Evolutionary conservation across 1,140 invertebrate species (phyloP).

Genomic region (Zaprionus gabonicus): DNA sequence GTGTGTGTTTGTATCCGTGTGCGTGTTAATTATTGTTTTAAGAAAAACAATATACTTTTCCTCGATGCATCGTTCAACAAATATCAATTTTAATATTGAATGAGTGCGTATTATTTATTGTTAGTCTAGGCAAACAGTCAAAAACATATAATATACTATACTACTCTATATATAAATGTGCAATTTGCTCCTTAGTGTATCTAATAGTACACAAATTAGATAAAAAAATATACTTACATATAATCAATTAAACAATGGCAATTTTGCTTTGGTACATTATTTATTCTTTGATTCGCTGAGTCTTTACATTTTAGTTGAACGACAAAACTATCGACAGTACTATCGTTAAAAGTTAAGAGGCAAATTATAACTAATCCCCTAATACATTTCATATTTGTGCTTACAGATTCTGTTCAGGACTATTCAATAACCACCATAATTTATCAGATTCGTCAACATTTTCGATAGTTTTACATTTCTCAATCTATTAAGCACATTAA

Average conservation of each 20-base stretch:
- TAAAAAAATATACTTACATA: slow-evolving; percentile 39
- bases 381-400: not conserved
- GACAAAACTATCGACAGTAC: not conserved
- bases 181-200: slow-evolving; percentile 64
- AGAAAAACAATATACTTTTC: slow-evolving; percentile 50
- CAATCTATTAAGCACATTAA: slow-evolving; percentile 11
- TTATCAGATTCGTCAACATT: slow-evolving; percentile 15
- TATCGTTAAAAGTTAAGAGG: not conserved
- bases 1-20: slow-evolving; percentile 41
- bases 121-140: slow-evolving; percentile 73
- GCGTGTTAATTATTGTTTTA: slow-evolving; percentile 34
- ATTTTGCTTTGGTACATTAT: not conserved
- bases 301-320: not conserved
- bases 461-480: not conserved
- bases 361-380: not conserved
- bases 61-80: slow-evolving; percentile 54
- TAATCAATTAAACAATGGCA: slow-evolving; percentile 27
- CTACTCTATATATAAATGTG: slow-evolving; percentile 44
- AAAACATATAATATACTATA: slow-evolving; percentile 43
- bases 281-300: not conserved
- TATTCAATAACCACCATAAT: not conserved
- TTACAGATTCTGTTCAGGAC: not conserved
- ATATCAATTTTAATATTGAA: slow-evolving; percentile 48
- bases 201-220: slow-evolving; percentile 39
- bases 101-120: slow-evolving; percentile 63